phyloP scores from a whole-genome alignment of 2,113 vertebrate genomes.

The Hylia prasina region DNA sequence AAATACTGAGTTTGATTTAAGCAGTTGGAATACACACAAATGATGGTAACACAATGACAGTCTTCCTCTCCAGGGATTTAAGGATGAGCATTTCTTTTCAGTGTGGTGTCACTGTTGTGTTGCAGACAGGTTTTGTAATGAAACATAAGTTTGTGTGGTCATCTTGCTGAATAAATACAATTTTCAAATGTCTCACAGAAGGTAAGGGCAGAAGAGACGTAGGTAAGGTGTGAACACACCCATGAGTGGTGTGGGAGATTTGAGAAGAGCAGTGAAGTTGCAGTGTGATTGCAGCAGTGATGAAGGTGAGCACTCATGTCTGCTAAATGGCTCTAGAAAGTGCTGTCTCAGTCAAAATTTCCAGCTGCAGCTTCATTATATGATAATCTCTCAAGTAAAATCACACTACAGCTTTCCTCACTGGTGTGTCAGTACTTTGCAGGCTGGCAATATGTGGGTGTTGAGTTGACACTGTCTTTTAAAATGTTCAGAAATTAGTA shows the following conservation, averaged over 20 bases:
- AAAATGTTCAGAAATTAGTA: background rate
- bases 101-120: background rate
- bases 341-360: background rate
- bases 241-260: background rate
- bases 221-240: background rate
- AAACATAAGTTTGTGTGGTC: background rate
- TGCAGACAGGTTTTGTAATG: background rate
- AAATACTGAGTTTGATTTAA: constrained; percentile 8
- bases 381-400: background rate
- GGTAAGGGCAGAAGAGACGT: background rate
- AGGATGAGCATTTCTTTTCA: background rate
- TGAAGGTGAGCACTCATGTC: background rate
- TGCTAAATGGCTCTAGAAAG: background rate
- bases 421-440: background rate
- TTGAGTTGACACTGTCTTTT: background rate
- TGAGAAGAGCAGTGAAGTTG: background rate
- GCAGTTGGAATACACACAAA: background rate
- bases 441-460: background rate
- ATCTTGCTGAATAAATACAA: background rate
- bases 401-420: background rate
- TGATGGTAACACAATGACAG: background rate
- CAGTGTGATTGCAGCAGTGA: background rate
- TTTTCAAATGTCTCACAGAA: background rate
- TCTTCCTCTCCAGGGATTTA: background rate
- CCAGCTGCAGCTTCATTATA: background rate